phyloP scores from a whole-genome alignment of 53 echinoderm and acorn worm genomes.

The Patiria pectinifera region DNA sequence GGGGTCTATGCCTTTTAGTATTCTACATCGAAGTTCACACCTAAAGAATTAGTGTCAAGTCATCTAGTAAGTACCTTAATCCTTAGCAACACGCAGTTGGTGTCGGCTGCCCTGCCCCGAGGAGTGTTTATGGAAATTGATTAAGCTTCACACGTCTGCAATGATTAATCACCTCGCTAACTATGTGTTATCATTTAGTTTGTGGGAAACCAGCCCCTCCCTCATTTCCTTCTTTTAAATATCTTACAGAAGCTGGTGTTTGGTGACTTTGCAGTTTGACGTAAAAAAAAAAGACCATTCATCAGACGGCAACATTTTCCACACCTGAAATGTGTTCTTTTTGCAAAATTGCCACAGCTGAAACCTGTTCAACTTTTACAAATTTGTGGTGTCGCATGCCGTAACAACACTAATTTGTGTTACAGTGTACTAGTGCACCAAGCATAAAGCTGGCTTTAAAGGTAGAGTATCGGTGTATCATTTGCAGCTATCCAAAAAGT shows the following conservation, averaged over 20 bases:
- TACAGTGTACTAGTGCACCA: too few relatives aligned
- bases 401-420: too few relatives aligned
- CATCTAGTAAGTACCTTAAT: slow-evolving; percentile 5
- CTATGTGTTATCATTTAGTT: neutral
- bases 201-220: neutral
- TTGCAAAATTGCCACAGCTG: too few relatives aligned
- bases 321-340: too few relatives aligned
- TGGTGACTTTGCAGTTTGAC: neutral
- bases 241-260: neutral
- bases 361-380: too few relatives aligned
- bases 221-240: neutral
- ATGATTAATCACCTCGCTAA: slow-evolving; percentile 33
- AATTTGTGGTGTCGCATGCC: too few relatives aligned
- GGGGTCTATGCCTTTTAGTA: neutral
- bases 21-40: neutral
- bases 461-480: too few relatives aligned
- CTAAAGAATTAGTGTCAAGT: neutral
- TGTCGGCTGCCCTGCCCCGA: slow-evolving; percentile 12
- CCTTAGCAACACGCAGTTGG: neutral
- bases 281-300: neutral
- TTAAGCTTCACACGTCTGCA: slow-evolving; percentile 29
- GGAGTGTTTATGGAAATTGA: slow-evolving; percentile 42
- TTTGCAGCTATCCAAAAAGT: too few relatives aligned
- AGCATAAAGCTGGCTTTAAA: too few relatives aligned
- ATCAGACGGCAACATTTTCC: too few relatives aligned